Conservation (phyloP, 2,113 vertebrate genomes). For the Neogobius melanostomus region DNA sequence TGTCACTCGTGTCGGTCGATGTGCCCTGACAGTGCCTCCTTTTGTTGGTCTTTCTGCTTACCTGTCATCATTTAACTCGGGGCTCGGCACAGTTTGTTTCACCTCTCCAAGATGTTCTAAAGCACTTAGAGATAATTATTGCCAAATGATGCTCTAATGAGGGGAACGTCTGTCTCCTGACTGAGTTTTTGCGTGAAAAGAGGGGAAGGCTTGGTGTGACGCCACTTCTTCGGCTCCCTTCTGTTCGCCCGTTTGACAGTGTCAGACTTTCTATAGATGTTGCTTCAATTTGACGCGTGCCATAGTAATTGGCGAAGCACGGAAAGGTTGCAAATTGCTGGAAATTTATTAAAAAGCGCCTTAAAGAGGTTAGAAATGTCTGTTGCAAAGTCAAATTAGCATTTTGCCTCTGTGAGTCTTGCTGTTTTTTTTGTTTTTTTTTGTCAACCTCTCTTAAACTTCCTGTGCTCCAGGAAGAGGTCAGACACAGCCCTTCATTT, state of each 20-base stretch:
- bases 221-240: constrained; percentile 53
- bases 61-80: constrained; percentile 45
- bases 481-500: constrained; percentile 75
- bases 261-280: constrained; percentile 68
- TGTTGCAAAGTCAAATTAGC: constrained; percentile 77
- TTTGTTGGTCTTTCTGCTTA: constrained; percentile 43
- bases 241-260: constrained; percentile 66
- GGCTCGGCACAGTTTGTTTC: constrained; percentile 64
- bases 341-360: constrained; percentile 77
- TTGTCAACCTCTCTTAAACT: constrained; percentile 78
- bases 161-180: constrained; percentile 56
- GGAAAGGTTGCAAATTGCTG: constrained; percentile 75
- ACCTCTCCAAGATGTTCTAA: constrained; percentile 62
- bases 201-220: constrained; percentile 45
- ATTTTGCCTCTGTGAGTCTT: constrained; percentile 68
- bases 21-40: constrained; percentile 45
- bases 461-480: constrained; percentile 70
- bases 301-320: constrained; percentile 73
- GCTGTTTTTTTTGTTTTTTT: constrained; percentile 39
- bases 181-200: constrained; percentile 48
- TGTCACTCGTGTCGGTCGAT: constrained; percentile 39
- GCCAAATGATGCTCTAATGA: constrained; percentile 69
- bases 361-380: constrained; percentile 76
- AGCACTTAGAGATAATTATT: constrained; percentile 80
- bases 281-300: constrained; percentile 60